A percentile compares a stretch with the other conserved stretches of the same genome.
Conservation (phyloP, 2,888 invertebrate species). For the Anoplius nigerrimus region DNA sequence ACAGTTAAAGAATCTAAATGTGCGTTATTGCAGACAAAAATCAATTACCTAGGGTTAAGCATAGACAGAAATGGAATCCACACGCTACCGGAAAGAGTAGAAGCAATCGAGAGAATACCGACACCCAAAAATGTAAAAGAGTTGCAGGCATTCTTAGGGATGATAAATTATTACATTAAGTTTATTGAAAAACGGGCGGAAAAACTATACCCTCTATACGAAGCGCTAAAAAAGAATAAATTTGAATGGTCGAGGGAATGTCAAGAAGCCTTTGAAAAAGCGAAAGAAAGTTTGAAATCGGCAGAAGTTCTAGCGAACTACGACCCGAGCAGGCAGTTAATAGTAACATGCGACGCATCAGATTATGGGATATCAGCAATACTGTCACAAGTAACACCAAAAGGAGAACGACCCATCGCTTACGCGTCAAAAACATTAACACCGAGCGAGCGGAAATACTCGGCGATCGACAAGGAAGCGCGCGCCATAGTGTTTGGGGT, state of each 20-base stretch:
- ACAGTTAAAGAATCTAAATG: slow-evolving; percentile 60
- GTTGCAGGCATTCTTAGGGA: slow-evolving; percentile 14
- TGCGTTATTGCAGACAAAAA: slow-evolving; percentile 41
- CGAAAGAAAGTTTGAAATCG: slow-evolving; percentile 26
- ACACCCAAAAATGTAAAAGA: slow-evolving; percentile 6
- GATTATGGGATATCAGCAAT: slow-evolving; percentile 26
- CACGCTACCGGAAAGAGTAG: not conserved
- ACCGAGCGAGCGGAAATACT: no score
- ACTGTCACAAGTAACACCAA: slow-evolving; percentile 15
- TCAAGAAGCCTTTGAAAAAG: slow-evolving; percentile 13
- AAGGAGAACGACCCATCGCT: slow-evolving; percentile 22
- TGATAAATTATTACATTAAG: slow-evolving; percentile 22
- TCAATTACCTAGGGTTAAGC: slow-evolving; percentile 57
- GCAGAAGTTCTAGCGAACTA: slow-evolving; percentile 22
- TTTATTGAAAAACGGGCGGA: slow-evolving; percentile 24
- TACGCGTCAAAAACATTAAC: slow-evolving; percentile 29
- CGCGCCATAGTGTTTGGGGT: slow-evolving; percentile 32
- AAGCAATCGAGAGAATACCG: slow-evolving; percentile 7
- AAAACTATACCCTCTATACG: slow-evolving; percentile 17
- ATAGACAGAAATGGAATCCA: slow-evolving; percentile 46
- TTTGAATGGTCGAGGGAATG: slow-evolving; percentile 20
- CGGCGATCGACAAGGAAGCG: slow-evolving; percentile 30
- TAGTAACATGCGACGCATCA: slow-evolving; percentile 30
- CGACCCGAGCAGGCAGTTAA: slow-evolving; percentile 20
- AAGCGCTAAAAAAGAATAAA: slow-evolving; percentile 13